Conservation (phyloP, 2,888 invertebrate genomes). For the Penaeus monodon region DNA sequence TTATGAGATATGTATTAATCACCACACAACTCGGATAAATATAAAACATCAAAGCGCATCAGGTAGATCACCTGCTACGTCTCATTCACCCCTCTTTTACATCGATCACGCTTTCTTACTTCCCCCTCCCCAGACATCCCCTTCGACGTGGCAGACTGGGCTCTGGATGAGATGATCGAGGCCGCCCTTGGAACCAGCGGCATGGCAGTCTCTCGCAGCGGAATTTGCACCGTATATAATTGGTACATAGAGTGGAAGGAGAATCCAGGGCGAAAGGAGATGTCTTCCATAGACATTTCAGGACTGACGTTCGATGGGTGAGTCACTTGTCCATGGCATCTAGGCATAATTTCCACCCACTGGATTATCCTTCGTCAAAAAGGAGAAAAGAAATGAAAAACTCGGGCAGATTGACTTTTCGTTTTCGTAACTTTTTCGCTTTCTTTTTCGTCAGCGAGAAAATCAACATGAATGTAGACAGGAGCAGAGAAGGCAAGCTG, state of each 20-base stretch:
- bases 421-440: too few species aligned
- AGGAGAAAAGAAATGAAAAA: too few species aligned
- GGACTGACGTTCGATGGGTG: conserved; percentile 49
- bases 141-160: not conserved
- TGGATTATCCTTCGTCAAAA: too few species aligned
- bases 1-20: too few species aligned
- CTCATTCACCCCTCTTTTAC: not conserved
- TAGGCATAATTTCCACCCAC: not conserved
- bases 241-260: conserved; percentile 36
- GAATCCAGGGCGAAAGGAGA: conserved; percentile 34
- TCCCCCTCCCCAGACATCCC: not conserved
- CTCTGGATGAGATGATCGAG: conserved; percentile 15
- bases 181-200: conserved; percentile 15
- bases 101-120: too few species aligned
- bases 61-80: too few species aligned
- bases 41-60: too few species aligned
- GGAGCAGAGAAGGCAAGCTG: not conserved
- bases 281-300: conserved; percentile 13
- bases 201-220: not conserved
- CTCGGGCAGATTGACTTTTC: too few species aligned
- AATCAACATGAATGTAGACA: not conserved
- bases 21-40: too few species aligned
- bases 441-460: too few species aligned
- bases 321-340: not conserved
- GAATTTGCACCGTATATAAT: conserved; percentile 11